Percentiles rank a stretch among this genome's conserved stretches.
Evolutionary conservation across 64 coral and sea anemone species (phyloP).

Genomic region (Pachyseris speciosa): DNA sequence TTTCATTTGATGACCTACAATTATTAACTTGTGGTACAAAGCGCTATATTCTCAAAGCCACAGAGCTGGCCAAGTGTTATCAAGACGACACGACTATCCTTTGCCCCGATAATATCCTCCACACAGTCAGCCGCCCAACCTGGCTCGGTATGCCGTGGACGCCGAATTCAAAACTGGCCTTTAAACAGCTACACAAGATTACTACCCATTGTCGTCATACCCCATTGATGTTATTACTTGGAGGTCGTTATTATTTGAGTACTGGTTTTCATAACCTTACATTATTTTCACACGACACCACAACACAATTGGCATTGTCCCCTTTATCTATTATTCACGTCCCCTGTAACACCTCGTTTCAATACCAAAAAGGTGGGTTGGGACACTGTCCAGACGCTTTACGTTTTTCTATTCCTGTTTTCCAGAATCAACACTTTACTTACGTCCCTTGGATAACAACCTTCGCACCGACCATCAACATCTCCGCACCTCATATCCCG

Average conservation of each 20-base stretch:
- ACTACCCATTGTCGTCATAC: neutral
- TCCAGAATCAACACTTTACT: neutral
- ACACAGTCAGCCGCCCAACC: neutral
- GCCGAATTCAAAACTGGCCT: neutral
- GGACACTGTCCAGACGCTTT: too few relatives aligned
- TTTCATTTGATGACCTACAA: too few relatives aligned
- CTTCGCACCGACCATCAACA: neutral
- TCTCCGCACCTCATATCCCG: neutral
- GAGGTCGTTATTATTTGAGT: neutral
- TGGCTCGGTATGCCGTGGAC: neutral
- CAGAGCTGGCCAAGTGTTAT: neutral
- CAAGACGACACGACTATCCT: neutral
- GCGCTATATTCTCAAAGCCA: too few relatives aligned
- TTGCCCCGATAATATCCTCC: neutral
- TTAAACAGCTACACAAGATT: neutral
- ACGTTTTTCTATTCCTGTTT: neutral
- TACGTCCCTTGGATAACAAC: neutral
- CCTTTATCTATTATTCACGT: neutral
- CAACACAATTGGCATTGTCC: neutral
- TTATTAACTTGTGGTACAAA: neutral
- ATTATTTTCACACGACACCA: neutral
- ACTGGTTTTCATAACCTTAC: neutral
- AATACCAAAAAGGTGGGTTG: neutral
- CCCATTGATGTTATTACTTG: neutral
- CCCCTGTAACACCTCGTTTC: neutral